phyloP scores from a whole-genome alignment of 2,888 invertebrate genomes.

The Lamellibrachia columna region DNA sequence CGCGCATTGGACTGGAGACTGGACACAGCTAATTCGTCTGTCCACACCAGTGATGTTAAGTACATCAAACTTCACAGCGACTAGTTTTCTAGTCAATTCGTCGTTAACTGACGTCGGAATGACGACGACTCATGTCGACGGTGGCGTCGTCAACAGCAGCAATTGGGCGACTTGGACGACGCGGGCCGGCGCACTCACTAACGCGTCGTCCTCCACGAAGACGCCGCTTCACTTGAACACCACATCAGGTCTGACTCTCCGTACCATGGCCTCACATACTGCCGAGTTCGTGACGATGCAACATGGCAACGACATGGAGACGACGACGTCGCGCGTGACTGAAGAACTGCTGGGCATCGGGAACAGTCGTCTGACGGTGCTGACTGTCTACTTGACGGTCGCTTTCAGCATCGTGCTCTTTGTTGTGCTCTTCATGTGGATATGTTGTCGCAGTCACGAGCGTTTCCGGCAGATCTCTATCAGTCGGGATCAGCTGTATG shows the following conservation, averaged over 20 bases:
- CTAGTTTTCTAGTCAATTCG: background rate
- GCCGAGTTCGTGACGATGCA: background rate
- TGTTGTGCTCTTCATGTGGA: background rate
- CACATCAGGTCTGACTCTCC: background rate
- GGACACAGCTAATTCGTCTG: background rate
- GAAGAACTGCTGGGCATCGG: background rate
- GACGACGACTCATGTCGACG: background rate
- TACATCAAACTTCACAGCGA: background rate
- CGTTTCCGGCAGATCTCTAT: constrained; percentile 16
- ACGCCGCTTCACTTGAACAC: background rate
- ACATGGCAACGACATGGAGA: background rate
- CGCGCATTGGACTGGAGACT: background rate
- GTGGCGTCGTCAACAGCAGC: background rate
- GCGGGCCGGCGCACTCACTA: background rate
- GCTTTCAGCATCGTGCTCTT: background rate
- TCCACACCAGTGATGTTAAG: constrained; percentile 9
- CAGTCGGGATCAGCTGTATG: constrained; percentile 19
- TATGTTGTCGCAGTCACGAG: background rate
- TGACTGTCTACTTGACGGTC: background rate
- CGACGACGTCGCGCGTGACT: constrained; percentile 9
- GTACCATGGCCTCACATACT: background rate
- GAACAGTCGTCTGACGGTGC: background rate
- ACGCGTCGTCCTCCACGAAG: background rate
- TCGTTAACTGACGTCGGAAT: background rate
- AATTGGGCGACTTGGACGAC: background rate